Conservation (phyloP, 2,888 invertebrate species). For the Pollenia griseotomentosa region DNA sequence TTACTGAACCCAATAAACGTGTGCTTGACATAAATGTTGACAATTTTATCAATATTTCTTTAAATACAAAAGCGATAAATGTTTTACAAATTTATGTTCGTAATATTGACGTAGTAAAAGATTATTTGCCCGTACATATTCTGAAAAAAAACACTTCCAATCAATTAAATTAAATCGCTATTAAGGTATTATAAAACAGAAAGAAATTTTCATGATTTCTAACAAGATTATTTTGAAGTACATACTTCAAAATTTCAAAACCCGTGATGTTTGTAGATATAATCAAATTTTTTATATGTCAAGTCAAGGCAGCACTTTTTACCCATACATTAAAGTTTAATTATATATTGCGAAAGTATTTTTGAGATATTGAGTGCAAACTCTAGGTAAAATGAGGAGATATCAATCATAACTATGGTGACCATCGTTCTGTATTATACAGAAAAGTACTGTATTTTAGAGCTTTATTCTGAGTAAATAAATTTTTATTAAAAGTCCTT, state of each 20-base stretch:
- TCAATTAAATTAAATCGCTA: conserved; percentile 4
- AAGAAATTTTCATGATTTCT: not conserved
- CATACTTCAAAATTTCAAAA: not conserved
- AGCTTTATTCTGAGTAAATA: too few species aligned
- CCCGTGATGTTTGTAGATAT: not conserved
- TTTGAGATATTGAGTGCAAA: not conserved
- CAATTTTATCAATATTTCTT: not conserved
- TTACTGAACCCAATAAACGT: not conserved
- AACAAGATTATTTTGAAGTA: not conserved
- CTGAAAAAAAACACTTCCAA: not conserved
- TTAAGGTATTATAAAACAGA: too few species aligned
- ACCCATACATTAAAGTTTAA: not conserved
- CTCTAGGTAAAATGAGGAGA: too few species aligned
- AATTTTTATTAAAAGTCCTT: too few species aligned
- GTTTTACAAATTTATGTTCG: not conserved
- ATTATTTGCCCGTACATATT: not conserved
- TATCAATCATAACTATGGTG: too few species aligned
- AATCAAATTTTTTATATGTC: not conserved
- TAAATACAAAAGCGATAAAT: not conserved
- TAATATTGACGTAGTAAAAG: not conserved
- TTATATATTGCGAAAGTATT: not conserved
- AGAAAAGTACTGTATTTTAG: too few species aligned
- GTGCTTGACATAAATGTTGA: not conserved
- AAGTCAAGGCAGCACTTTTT: not conserved
- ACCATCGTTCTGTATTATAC: too few species aligned